A percentile compares a stretch with the other conserved stretches of the same genome.
phyloP scores from a whole-genome alignment of 1,140 invertebrate species.

The Mactra quadrangularis region DNA sequence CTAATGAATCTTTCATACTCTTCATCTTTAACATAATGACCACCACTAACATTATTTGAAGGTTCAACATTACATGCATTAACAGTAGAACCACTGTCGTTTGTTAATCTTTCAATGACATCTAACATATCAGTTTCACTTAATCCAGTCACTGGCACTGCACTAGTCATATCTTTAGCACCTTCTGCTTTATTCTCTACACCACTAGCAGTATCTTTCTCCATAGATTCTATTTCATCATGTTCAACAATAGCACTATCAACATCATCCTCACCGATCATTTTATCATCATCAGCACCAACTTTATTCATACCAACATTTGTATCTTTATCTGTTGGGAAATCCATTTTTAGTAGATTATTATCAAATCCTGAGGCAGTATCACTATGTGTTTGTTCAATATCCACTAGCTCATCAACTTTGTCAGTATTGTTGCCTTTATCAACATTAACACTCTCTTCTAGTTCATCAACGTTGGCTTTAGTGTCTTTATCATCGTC shows the following conservation, averaged over 20 bases:
- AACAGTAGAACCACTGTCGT: conserved; percentile 38
- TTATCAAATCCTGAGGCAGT: background rate
- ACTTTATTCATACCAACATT: background rate
- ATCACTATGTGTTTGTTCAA: background rate
- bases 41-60: background rate
- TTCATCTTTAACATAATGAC: background rate
- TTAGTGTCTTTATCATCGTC: background rate
- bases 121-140: conserved; percentile 43
- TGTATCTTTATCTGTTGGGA: background rate
- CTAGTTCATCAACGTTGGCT: background rate
- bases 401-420: background rate
- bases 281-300: background rate
- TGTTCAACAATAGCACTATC: background rate
- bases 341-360: conserved; percentile 6
- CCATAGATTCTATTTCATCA: conserved; percentile 15
- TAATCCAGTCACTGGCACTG: conserved; percentile 3
- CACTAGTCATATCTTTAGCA: background rate
- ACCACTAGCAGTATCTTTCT: background rate
- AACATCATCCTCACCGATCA: too few relatives aligned
- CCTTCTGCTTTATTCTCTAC: background rate
- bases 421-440: background rate
- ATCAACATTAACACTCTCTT: background rate
- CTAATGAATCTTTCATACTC: conserved; percentile 14
- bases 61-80: background rate
- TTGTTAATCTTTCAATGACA: conserved; percentile 52